Conservation (phyloP, 2,888 invertebrate genomes). For the Carterocephalus palaemon region DNA sequence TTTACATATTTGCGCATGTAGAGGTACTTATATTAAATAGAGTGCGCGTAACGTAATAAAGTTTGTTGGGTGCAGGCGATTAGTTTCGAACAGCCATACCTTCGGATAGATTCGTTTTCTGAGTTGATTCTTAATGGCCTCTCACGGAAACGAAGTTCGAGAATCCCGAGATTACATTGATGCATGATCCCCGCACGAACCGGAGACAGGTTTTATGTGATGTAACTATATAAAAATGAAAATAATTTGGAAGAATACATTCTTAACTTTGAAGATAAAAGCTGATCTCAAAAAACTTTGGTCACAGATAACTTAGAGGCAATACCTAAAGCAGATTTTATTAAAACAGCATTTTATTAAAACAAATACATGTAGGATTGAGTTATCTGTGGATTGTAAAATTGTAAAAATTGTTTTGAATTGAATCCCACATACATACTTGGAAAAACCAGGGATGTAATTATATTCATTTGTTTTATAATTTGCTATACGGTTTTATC, state of each 20-base stretch:
- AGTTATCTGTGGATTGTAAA: no score
- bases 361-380: no score
- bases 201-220: constrained; percentile 3
- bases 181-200: constrained; percentile 27
- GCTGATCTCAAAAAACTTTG: no score
- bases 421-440: no score
- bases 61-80: constrained; percentile 51
- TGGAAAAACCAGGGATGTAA: background rate
- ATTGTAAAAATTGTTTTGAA: no score
- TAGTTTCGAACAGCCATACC: constrained; percentile 36
- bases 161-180: constrained; percentile 40
- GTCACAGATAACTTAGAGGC: no score
- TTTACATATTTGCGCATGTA: background rate
- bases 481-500: constrained; percentile 3
- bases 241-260: background rate
- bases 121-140: constrained; percentile 46
- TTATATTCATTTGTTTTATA: constrained; percentile 9
- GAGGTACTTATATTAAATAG: background rate
- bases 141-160: constrained; percentile 47
- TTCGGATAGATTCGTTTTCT: constrained; percentile 40
- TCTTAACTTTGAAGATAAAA: background rate
- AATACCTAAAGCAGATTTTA: no score
- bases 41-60: constrained; percentile 4
- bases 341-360: no score
- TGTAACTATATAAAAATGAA: no score